Conservation (phyloP, 2,797 vertebrate genomes). For the Cossypha caffra region DNA sequence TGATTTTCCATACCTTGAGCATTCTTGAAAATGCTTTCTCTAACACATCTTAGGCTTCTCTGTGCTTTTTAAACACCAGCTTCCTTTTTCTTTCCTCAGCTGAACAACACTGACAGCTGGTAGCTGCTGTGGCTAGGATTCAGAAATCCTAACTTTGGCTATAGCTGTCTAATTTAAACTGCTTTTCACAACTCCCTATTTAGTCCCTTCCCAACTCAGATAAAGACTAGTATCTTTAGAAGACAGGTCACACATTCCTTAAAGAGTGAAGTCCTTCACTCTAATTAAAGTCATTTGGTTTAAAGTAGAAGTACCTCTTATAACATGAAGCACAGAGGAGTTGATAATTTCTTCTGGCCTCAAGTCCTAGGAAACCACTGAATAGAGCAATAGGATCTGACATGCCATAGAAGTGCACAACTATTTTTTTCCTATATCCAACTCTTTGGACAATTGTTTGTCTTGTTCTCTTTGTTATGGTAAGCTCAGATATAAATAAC, state of each 20-base stretch:
- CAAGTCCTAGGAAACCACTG: background rate
- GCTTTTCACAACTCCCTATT: background rate
- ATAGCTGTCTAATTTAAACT: background rate
- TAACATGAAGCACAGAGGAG: background rate
- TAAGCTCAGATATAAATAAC: background rate
- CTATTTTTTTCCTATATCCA: background rate
- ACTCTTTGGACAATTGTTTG: background rate
- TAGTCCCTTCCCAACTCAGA: background rate
- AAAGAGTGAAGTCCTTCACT: background rate
- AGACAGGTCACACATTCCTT: background rate
- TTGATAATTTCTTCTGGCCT: background rate
- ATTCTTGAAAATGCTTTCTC: background rate
- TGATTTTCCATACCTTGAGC: background rate
- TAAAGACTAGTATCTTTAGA: background rate
- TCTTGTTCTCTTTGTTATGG: background rate
- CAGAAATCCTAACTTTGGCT: background rate
- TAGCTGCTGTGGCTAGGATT: background rate
- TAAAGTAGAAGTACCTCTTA: background rate
- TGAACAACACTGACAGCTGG: background rate
- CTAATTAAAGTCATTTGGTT: background rate
- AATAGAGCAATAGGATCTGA: background rate
- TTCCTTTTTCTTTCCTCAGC: background rate
- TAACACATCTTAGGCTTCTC: background rate
- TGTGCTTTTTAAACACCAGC: background rate
- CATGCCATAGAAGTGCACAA: rapidly evolving